A percentile compares a stretch with the other conserved stretches of the same genome.
phyloP scores from a whole-genome alignment of 2,797 vertebrate genomes.

The Malacoraja senta region DNA sequence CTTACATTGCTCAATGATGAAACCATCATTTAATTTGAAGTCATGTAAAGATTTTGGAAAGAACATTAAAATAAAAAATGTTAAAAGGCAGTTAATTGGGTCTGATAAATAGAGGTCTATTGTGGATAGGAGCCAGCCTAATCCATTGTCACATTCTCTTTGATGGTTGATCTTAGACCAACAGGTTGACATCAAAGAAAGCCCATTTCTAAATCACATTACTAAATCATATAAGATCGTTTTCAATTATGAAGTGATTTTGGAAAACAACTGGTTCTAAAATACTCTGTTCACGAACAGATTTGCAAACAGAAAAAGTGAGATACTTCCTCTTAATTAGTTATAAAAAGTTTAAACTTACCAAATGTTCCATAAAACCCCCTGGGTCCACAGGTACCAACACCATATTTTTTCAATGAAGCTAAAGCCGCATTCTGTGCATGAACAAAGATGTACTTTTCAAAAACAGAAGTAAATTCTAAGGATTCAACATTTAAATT shows the following conservation, averaged over 20 bases:
- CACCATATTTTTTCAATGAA: conserved; percentile 87
- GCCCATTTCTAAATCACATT: neutral
- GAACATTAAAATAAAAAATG: neutral
- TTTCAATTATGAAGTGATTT: neutral
- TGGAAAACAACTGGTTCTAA: neutral
- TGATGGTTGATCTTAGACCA: neutral
- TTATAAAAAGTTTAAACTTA: conserved; percentile 51
- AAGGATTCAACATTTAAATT: neutral
- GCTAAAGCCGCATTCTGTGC: conserved; percentile 75
- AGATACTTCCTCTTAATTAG: neutral
- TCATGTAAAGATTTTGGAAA: neutral
- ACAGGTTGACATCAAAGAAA: neutral
- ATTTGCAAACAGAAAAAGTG: neutral
- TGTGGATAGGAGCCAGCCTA: neutral
- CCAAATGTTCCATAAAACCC: conserved; percentile 98
- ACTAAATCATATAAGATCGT: neutral
- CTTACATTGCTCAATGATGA: neutral
- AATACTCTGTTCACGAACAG: neutral
- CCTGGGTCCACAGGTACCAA: conserved; percentile 90
- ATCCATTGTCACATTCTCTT: neutral
- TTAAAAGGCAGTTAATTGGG: neutral
- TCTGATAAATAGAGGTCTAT: neutral
- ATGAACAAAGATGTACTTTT: neutral
- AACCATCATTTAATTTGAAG: neutral
- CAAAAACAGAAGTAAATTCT: neutral